phyloP scores from a whole-genome alignment of 2,888 invertebrate genomes.

The Orthosia incerta region DNA sequence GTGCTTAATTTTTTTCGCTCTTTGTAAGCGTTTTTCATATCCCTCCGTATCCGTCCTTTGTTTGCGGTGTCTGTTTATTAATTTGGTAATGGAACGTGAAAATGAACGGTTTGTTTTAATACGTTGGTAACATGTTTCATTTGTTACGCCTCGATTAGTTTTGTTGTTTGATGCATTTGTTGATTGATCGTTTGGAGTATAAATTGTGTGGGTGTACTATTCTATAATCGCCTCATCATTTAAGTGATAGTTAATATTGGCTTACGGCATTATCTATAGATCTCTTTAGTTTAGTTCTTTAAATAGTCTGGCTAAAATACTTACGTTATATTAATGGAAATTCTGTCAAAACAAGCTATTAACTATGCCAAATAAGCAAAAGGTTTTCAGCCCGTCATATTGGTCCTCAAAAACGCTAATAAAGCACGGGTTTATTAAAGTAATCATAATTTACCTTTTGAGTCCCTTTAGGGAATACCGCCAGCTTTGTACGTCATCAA shows the following conservation, averaged over 20 bases:
- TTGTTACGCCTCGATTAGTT: constrained; percentile 58
- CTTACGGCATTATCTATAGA: not conserved
- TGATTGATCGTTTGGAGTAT: constrained; percentile 39
- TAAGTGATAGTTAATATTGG: constrained; percentile 29
- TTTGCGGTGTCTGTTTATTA: constrained; percentile 70
- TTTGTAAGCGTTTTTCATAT: constrained; percentile 78
- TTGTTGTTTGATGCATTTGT: constrained; percentile 54
- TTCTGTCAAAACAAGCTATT: not conserved
- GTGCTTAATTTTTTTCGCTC: constrained; percentile 79
- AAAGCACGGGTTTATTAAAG: constrained; percentile 40
- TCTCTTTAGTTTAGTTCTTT: not conserved
- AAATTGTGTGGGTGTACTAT: constrained; percentile 19
- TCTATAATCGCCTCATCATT: constrained; percentile 24
- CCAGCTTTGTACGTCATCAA: constrained; percentile 37
- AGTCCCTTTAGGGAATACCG: constrained; percentile 45
- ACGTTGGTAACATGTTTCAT: constrained; percentile 54
- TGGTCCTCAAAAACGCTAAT: constrained; percentile 24
- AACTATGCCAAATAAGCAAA: not conserved
- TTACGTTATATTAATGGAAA: not conserved
- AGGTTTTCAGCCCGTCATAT: not conserved
- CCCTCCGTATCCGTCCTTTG: constrained; percentile 63
- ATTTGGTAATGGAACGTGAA: constrained; percentile 68
- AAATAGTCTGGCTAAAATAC: not conserved
- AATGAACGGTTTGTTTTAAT: constrained; percentile 57
- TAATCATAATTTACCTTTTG: constrained; percentile 55